Conservation (phyloP, 2,113 vertebrate species). For the Poeciliopsis occidentalis region DNA sequence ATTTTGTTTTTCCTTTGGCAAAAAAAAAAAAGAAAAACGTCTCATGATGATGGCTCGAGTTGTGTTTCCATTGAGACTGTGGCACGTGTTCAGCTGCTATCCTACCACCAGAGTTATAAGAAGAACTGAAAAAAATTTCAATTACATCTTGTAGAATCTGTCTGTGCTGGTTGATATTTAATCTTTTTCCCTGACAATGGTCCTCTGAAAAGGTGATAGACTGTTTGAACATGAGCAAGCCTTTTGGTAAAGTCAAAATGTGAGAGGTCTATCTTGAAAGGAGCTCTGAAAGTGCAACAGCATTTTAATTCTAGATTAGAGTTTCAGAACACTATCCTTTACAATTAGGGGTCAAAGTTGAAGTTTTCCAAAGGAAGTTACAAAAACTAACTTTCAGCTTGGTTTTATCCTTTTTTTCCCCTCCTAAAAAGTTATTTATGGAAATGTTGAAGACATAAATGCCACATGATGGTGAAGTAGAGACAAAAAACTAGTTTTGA, state of each 20-base stretch:
- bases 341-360: slow-evolving; percentile 7
- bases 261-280: no score
- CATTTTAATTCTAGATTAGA: neutral
- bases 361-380: neutral
- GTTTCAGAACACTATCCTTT: slow-evolving; percentile 9
- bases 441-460: no score
- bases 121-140: slow-evolving; percentile 42
- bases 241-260: no score
- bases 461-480: no score
- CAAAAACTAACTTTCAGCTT: neutral
- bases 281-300: neutral
- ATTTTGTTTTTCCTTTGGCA: slow-evolving; percentile 28
- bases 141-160: no score
- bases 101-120: slow-evolving; percentile 34
- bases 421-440: no score
- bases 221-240: no score
- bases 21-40: slow-evolving; percentile 16
- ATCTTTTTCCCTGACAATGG: no score
- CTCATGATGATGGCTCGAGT: slow-evolving; percentile 14
- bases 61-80: slow-evolving; percentile 33
- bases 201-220: no score
- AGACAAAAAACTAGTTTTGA: no score
- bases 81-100: slow-evolving; percentile 41
- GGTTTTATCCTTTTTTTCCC: neutral
- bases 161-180: no score